phyloP scores from a whole-genome alignment of 2,113 vertebrate genomes.

The Dolichallabes microphthalmus region DNA sequence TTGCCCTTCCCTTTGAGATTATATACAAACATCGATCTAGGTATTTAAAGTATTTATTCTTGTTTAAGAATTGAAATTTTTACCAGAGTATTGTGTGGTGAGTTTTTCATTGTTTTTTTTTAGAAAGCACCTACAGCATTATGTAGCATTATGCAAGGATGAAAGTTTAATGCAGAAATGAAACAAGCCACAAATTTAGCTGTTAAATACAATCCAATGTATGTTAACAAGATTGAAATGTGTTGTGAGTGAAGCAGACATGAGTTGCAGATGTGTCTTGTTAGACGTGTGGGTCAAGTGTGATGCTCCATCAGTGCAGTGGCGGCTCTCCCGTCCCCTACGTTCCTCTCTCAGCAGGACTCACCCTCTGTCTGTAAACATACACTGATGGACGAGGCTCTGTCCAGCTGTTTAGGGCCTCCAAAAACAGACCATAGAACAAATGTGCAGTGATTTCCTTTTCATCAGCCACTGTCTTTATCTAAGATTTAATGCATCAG shows the following conservation, averaged over 20 bases:
- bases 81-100: neutral
- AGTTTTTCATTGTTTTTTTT: neutral
- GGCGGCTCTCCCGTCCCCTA: slow-evolving; percentile 20
- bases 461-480: neutral
- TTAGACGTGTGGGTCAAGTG: neutral
- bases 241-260: neutral
- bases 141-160: neutral
- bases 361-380: slow-evolving; percentile 39
- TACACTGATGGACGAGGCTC: slow-evolving; percentile 31
- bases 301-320: slow-evolving; percentile 19
- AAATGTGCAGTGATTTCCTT: neutral
- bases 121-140: neutral
- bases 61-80: neutral
- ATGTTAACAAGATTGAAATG: slow-evolving; percentile 3
- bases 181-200: neutral
- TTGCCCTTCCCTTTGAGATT: slow-evolving; percentile 7
- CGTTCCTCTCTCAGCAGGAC: slow-evolving; percentile 33
- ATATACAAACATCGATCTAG: neutral
- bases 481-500: slow-evolving; percentile 11
- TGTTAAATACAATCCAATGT: neutral
- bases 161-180: neutral
- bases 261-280: neutral
- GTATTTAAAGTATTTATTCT: neutral
- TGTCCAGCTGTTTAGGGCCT: slow-evolving; percentile 57
- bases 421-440: neutral